Base-by-base conservation (phyloP, 1,140 invertebrate species). In the Bombus waltoni region DNA sequence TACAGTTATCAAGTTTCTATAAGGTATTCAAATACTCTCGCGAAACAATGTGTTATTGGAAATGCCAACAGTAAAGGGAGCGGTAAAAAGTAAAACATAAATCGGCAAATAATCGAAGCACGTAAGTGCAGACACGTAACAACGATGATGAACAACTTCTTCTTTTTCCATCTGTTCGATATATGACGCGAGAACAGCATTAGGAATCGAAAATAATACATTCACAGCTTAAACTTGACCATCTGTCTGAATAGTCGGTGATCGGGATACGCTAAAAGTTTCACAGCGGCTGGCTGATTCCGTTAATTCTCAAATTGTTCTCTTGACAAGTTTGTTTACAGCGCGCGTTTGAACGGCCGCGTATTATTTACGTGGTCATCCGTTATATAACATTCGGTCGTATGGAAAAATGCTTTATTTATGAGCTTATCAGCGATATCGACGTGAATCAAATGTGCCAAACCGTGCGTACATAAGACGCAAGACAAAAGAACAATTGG, bases 401-500 rank as follows among this genome's bases (percentile, higher is more conserved):
- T 25, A 10, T 10, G 32, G 6, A 38, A 44, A 18, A 38, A 71
- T 72, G 0, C 44, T 72, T 79, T 47, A 76, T 78, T 79, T 79
- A 47, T 13, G 53, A 47, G n/a, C 15, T 38, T 47, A 70, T 70
- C 71, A 68, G 4, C 11, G 44, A 42, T 62, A 79, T 68, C 66
- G 83, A 79, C 68, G 9, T 8, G 59, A 53, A 68, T 62, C 22
- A 76, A n/a, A 79, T 71, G 75, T 71, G 40, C 40, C 40, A 47
- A 35, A 42, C n/a, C 47, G 71, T 22, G 66, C 32, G 75, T 68
- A 78, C 44, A 25, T 72, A 62, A 62, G 40, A 72, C 15, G 15
- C 47, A 25, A 78, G 82, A 77, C 47, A 10, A 47, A 62, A 72
- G 75, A 62, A 79, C 83, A 84, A 84, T 84, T 79, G 75, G 76